phyloP scores from a whole-genome alignment of 2,113 vertebrate genomes.

The Apteryx mantelli region DNA sequence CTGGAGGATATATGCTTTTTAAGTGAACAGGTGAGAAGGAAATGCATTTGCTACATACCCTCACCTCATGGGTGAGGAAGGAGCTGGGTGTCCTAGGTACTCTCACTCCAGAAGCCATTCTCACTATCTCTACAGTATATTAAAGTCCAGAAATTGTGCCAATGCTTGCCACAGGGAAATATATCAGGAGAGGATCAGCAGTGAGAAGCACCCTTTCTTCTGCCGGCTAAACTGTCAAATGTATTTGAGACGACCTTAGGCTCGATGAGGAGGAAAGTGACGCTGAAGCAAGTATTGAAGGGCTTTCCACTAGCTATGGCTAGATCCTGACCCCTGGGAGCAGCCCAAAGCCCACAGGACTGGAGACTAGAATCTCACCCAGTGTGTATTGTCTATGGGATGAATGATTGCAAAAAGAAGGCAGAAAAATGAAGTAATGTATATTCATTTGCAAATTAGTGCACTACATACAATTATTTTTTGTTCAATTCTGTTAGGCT shows the following conservation, averaged over 20 bases:
- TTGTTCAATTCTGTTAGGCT: not conserved
- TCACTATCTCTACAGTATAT: not conserved
- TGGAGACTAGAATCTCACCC: fast-evolving
- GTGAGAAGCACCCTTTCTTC: not conserved
- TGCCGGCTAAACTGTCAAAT: not conserved
- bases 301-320: not conserved
- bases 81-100: not conserved
- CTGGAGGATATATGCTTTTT: not conserved
- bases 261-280: not conserved
- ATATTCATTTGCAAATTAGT: not conserved
- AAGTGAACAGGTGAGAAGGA: not conserved
- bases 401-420: not conserved
- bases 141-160: not conserved
- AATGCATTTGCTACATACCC: not conserved
- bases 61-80: not conserved
- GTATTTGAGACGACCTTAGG: not conserved
- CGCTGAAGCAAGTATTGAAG: not conserved
- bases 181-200: not conserved
- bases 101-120: not conserved
- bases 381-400: not conserved
- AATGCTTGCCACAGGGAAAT: fast-evolving
- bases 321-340: not conserved
- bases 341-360: not conserved
- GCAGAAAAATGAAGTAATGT: not conserved
- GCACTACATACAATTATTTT: not conserved